Base-by-base conservation (phyloP, 2,888 invertebrate species). In the Spatulosminthurus flaviceps region DNA sequence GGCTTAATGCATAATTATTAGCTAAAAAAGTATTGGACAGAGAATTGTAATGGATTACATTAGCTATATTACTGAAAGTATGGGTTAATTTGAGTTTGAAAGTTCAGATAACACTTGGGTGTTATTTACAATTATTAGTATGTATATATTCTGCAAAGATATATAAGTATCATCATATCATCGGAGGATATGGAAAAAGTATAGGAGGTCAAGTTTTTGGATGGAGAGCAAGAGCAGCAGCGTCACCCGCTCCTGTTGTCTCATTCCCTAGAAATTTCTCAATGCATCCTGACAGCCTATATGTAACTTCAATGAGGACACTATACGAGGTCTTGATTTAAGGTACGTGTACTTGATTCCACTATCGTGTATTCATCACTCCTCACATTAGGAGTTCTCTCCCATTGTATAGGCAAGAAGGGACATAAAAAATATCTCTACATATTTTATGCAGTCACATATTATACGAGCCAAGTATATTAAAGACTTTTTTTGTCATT, bases 181-280 rank as follows among this genome's bases (percentile, higher is more conserved):
- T n/a, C n/a, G n/a, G n/a, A n/a, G 9, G 19, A 51, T 5, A 34
- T 34, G 34, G 34, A 9, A 51, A n/a, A 51, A 51, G 51, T 51
- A n/a, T n/a, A 51, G 51, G 51, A 51, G 51, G 51, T 51, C 51
- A 51, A 51, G n/a, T 51, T 19, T n/a, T n/a, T n/a, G n/a, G n/a
- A n/a, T n/a, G n/a, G n/a, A n/a, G n/a, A n/a, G n/a, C n/a, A n/a
- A 51, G 51, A 4, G 5, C 51, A 51, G 4, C 51, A 51, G 51
- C 5, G 51, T 51, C n/a, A 51, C 51, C 51, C 51, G 51, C 51
- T 51, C 51, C 51, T 51, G 9, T 51, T 51, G 16, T 51, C 51
- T n/a, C 51, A 51, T 19, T 51, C 51, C 9, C n/a, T 16, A 11
- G 2, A 51, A 13, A 19, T 19, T 51, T 19, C n/a, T 51, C n/a